Evolutionary conservation across 2,113 vertebrate species (phyloP).

Genomic region (Baryphthengus martii): DNA sequence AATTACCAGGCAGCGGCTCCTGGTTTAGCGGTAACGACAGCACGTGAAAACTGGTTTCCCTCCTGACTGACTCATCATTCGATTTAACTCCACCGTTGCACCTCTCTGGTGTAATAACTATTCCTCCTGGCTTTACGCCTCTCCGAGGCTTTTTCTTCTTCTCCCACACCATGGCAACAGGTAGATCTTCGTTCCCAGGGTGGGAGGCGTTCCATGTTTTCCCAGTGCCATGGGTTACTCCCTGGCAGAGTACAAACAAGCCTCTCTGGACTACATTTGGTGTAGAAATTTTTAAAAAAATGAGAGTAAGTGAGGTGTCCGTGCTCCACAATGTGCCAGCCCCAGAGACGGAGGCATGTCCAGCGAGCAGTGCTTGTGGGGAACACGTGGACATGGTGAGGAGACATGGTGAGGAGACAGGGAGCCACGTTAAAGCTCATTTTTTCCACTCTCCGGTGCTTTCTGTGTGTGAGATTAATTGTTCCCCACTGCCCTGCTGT

Average conservation of each 20-base stretch:
- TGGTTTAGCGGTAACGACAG: constrained; percentile 58
- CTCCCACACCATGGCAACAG: background rate
- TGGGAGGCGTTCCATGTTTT: background rate
- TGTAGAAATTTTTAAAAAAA: background rate
- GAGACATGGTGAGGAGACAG: background rate
- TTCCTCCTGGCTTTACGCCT: background rate
- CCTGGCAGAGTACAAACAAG: background rate
- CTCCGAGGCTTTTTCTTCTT: background rate
- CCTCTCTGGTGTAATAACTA: background rate
- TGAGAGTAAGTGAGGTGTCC: background rate
- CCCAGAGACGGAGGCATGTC: background rate
- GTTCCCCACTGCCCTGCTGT: background rate
- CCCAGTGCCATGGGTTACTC: background rate
- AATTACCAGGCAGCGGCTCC: constrained; percentile 16
- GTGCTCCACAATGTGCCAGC: accelerated
- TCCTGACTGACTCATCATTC: constrained; percentile 39
- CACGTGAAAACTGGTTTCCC: constrained; percentile 63
- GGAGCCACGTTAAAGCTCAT: accelerated
- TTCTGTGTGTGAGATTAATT: background rate
- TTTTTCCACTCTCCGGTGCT: background rate
- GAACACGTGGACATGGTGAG: background rate
- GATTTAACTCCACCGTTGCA: background rate
- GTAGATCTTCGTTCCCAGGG: background rate
- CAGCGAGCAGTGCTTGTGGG: accelerated
- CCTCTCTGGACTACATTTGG: background rate